phyloP scores from a whole-genome alignment of 2,797 vertebrate genomes.

The Hoplostethus mediterraneus region DNA sequence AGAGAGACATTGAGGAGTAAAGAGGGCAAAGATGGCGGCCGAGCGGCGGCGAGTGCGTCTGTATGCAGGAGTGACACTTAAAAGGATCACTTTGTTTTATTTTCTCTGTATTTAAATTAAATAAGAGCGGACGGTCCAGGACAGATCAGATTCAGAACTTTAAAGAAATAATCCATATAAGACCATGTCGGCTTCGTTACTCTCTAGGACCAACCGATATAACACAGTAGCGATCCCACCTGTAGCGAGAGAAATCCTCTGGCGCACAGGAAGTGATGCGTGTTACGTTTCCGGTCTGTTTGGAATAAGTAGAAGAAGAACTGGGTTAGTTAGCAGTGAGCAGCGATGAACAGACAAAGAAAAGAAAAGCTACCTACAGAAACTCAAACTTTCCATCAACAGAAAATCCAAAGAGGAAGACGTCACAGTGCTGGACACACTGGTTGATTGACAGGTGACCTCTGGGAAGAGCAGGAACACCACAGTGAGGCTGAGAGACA shows the following conservation, averaged over 20 bases:
- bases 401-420: no score
- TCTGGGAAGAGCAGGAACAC: no score
- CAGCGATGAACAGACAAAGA: no score
- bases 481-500: no score
- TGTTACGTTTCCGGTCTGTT: not conserved
- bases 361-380: no score
- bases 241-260: constrained; percentile 11
- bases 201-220: constrained; percentile 12
- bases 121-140: constrained; percentile 1
- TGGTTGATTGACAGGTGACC: no score
- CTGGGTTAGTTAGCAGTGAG: no score
- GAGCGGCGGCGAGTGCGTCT: constrained; percentile 60
- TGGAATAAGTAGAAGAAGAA: not conserved
- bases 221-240: not conserved
- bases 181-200: constrained; percentile 21
- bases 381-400: no score
- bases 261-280: no score
- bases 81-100: constrained; percentile 66
- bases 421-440: no score
- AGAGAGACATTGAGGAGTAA: constrained; percentile 68
- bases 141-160: constrained; percentile 53
- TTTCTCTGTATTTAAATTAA: constrained; percentile 57
- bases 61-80: constrained; percentile 51
- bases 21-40: constrained; percentile 73
- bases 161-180: constrained; percentile 44